Conservation (phyloP, 2,797 vertebrate genomes). For the Chelmon rostratus region DNA sequence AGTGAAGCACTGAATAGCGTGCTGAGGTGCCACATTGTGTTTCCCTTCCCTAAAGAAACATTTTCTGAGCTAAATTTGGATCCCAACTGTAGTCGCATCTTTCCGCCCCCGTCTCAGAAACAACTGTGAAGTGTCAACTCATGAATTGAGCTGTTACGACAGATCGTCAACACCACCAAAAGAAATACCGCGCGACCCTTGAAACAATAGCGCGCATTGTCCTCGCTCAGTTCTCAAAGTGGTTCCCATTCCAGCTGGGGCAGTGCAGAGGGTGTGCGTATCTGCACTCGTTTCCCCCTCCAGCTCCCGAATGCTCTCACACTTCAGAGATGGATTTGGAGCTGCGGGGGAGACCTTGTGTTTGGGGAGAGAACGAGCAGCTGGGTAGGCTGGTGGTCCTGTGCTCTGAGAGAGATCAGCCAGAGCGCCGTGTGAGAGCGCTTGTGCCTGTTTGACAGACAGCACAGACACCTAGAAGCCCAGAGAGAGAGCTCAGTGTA, state of each 20-base stretch:
- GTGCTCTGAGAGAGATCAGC: slow-evolving; percentile 49
- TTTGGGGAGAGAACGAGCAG: slow-evolving; percentile 31
- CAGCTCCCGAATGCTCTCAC: slow-evolving; percentile 4
- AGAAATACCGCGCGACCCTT: slow-evolving; percentile 1
- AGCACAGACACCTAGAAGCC: slow-evolving; percentile 71
- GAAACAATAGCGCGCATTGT: slow-evolving; percentile 2
- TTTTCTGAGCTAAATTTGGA: slow-evolving; percentile 27
- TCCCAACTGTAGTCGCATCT: neutral
- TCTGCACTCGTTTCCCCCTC: neutral
- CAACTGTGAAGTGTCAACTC: neutral
- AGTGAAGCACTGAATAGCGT: neutral
- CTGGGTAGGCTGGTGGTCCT: slow-evolving; percentile 50
- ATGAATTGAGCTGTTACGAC: slow-evolving; percentile 8
- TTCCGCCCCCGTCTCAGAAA: neutral
- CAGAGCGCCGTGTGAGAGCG: slow-evolving; percentile 61
- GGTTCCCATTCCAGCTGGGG: neutral
- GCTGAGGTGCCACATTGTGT: neutral
- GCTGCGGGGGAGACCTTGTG: slow-evolving; percentile 10
- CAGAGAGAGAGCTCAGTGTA: slow-evolving; percentile 58
- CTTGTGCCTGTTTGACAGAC: slow-evolving; percentile 72
- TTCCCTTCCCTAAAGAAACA: slow-evolving; percentile 7
- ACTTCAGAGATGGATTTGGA: slow-evolving; percentile 35
- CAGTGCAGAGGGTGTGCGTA: neutral
- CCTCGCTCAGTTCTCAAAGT: slow-evolving; percentile 11
- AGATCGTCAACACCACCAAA: neutral